These are phyloP conservation scores for Ditula angustiorana DNA, from an alignment of 2,888 invertebrate genomes.

Conservation along the genomic window DNA sequence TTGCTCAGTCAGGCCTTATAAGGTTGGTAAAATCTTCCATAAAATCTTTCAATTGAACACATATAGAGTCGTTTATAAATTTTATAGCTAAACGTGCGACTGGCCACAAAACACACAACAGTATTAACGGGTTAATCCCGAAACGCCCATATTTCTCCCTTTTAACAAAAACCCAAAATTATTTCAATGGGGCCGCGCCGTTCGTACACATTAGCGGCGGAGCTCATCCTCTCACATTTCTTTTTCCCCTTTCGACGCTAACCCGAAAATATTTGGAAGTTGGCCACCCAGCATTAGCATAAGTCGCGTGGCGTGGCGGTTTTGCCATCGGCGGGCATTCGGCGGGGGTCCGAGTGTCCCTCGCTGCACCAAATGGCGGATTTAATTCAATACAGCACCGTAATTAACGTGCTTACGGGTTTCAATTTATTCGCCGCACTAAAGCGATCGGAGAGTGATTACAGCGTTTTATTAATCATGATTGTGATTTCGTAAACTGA, in stretches of 20 bases:
- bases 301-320: conserved; percentile 15
- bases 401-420: conserved; percentile 52
- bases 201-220: conserved; percentile 12
- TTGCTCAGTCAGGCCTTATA: too few species aligned
- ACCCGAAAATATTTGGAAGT: conserved; percentile 21
- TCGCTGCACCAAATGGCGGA: conserved; percentile 50
- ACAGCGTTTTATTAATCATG: neutral
- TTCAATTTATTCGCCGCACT: conserved; percentile 40
- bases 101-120: neutral
- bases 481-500: neutral
- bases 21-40: too few species aligned
- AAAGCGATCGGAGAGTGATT: neutral
- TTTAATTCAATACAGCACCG: conserved; percentile 57
- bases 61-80: neutral
- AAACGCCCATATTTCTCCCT: neutral
- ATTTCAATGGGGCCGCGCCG: neutral
- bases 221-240: conserved; percentile 13
- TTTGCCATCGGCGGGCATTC: conserved; percentile 31
- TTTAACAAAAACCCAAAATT: neutral
- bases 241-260: conserved; percentile 14
- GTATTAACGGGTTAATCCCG: neutral
- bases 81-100: neutral
- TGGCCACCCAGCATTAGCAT: conserved; percentile 16
- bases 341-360: conserved; percentile 19
- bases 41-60: neutral